Percentiles rank a stretch among this genome's conserved stretches.
These are phyloP conservation scores for Melanotaenia duboulayi DNA, from an alignment of 2,113 vertebrate species.

Conservation along the genomic window DNA sequence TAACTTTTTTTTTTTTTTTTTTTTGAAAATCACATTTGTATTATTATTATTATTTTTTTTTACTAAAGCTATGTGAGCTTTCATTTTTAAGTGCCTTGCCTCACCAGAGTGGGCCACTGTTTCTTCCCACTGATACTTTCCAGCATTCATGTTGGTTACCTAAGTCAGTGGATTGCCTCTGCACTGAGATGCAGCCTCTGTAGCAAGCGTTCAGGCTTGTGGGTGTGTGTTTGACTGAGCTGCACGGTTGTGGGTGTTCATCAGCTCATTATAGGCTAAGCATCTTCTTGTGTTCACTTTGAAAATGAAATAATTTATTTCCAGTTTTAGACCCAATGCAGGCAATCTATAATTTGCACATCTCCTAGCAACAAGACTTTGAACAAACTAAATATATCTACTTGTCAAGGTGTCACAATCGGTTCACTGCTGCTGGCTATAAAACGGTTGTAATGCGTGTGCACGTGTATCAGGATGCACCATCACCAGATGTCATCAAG, in stretches of 20 bases:
- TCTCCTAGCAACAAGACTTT: conserved; percentile 84
- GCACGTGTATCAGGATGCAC: conserved; percentile 3
- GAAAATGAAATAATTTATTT: conserved; percentile 70
- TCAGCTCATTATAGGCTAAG: conserved; percentile 61
- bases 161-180: conserved; percentile 33
- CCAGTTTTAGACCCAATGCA: conserved; percentile 69
- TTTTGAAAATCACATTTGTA: conserved; percentile 6
- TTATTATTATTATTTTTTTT: not conserved
- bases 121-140: conserved; percentile 14
- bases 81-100: too few species aligned
- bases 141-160: not conserved
- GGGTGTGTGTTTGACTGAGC: conserved; percentile 53
- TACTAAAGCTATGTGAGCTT: not conserved
- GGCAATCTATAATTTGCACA: conserved; percentile 76
- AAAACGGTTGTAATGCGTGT: conserved; percentile 9
- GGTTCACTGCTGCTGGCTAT: conserved; percentile 27
- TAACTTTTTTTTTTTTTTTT: not conserved
- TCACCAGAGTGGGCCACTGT: not conserved
- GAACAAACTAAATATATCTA: conserved; percentile 81
- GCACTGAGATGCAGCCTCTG: conserved; percentile 9
- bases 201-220: not conserved
- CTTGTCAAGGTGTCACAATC: conserved; percentile 68
- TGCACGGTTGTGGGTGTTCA: conserved; percentile 53
- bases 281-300: conserved; percentile 64
- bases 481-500: not conserved